A percentile compares a stretch with the other conserved stretches of the same genome.
Evolutionary conservation across 2,888 invertebrate genomes (phyloP).

Genomic region (Lissonota sp.): DNA sequence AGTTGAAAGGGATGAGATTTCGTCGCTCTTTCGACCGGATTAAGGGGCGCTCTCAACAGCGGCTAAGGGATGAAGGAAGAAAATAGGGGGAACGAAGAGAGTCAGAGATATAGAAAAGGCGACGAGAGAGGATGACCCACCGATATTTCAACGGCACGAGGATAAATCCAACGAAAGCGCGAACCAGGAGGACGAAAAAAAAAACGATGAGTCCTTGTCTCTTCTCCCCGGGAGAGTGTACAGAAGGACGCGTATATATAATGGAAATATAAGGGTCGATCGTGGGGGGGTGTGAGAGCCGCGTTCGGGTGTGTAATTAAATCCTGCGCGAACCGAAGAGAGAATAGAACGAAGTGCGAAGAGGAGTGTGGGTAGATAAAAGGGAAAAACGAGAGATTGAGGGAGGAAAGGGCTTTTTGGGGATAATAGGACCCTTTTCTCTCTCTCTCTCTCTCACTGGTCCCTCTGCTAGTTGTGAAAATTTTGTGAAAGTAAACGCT

Average conservation of each 20-base stretch:
- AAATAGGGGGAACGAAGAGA: constrained; percentile 15
- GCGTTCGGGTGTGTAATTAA: constrained; percentile 60
- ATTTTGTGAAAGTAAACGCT: constrained; percentile 26
- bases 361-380: not conserved
- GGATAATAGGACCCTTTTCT: not conserved
- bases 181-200: constrained; percentile 20
- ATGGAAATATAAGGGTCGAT: constrained; percentile 50
- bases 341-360: constrained; percentile 7
- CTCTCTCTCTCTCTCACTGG: not conserved
- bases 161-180: constrained; percentile 32
- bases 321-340: constrained; percentile 38
- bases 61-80: constrained; percentile 11
- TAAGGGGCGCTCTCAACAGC: constrained; percentile 1
- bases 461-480: constrained; percentile 40
- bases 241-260: constrained; percentile 41
- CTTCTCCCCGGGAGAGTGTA: not conserved
- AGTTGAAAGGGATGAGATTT: constrained; percentile 51
- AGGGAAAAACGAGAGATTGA: not conserved
- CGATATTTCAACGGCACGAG: constrained; percentile 32
- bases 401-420: constrained; percentile 33
- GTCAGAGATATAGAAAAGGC: constrained; percentile 1
- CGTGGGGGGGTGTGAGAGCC: constrained; percentile 28
- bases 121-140: constrained; percentile 33
- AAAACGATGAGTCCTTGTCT: constrained; percentile 21
- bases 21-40: constrained; percentile 31